Evolutionary conservation across 2,113 vertebrate species (phyloP), one percentile per base, ranked within the genome.

Genomic region (Pongo abelii): DNA sequence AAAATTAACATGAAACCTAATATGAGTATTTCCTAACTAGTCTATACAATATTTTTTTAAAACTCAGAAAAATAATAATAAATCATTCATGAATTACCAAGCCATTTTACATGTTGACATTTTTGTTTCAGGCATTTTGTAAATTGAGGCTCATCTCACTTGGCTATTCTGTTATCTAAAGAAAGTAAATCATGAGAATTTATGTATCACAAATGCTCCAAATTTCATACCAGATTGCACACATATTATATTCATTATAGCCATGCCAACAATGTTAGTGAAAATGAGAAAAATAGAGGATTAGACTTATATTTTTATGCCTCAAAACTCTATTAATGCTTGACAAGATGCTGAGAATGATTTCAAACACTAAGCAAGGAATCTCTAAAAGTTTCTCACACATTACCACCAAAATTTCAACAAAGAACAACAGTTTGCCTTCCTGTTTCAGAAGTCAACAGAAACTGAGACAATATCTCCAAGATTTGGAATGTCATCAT

Each of bases 61-160:
- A 84, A 78, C 27, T 81, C 38, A 86, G 40, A 23, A 64, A 79
- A 94, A 40, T 52, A 92, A 52, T 48, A 67, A 72, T n/a, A 64
- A n/a, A 67, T 48, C 6, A 38, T 80, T 27, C 32, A 55, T 84
- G 48, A 67, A 90, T 25, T 75, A 10, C 23, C 38, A 83, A 84
- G 77, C 7, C 8, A 52, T 52, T 88, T 88, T 93, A 75, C 6
- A 88, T 72, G 64, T 38, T 85, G 46, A 8, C 32, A 57, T 85
- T 43, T 95, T 95, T 97, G 35, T 85, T 95, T 78, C 35, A 80
- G 74, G 30, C 43, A 84, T 96, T 93, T 69, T 91, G 46, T 86
- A 27, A 93, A 93, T 52, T 74, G 93, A 95, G 57, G 38, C 14
- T 9, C 14, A 18, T 25, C 48, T 75, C 22, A 52, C 22, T 67